Conservation (phyloP, 1,140 invertebrate species). For the Medauroidea extradentata region DNA sequence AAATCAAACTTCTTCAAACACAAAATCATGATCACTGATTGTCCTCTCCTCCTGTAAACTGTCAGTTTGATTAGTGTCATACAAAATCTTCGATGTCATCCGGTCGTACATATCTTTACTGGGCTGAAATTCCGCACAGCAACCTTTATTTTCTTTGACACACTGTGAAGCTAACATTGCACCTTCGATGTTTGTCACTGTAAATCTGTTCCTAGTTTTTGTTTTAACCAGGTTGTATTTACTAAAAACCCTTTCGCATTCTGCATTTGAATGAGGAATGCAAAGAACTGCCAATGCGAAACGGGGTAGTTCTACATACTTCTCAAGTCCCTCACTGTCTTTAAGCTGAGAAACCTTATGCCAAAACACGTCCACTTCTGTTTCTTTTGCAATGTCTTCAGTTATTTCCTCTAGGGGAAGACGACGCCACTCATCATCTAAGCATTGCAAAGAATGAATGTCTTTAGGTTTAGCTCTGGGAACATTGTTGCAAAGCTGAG, state of each 20-base stretch:
- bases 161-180: no score
- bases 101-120: no score
- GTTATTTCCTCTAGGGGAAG: conserved; percentile 15
- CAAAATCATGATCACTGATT: no score
- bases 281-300: conserved; percentile 14
- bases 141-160: no score
- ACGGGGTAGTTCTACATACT: conserved; percentile 8
- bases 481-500: conserved; percentile 10
- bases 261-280: conserved; percentile 13
- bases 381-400: conserved; percentile 12
- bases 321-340: conserved; percentile 7
- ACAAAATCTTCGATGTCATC: no score
- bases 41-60: no score
- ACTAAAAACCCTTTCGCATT: conserved; percentile 10
- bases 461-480: conserved; percentile 11
- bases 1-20: no score
- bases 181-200: not conserved
- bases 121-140: no score
- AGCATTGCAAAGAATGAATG: conserved; percentile 5
- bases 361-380: conserved; percentile 15
- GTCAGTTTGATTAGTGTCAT: no score
- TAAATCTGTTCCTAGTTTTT: conserved; percentile 3
- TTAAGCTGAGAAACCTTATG: conserved; percentile 12
- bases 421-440: conserved; percentile 12
- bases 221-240: conserved; percentile 7